A percentile compares a stretch with the other conserved stretches of the same genome.
phyloP scores from a whole-genome alignment of 2,888 invertebrate species.

The Drosophila sordidapex region DNA sequence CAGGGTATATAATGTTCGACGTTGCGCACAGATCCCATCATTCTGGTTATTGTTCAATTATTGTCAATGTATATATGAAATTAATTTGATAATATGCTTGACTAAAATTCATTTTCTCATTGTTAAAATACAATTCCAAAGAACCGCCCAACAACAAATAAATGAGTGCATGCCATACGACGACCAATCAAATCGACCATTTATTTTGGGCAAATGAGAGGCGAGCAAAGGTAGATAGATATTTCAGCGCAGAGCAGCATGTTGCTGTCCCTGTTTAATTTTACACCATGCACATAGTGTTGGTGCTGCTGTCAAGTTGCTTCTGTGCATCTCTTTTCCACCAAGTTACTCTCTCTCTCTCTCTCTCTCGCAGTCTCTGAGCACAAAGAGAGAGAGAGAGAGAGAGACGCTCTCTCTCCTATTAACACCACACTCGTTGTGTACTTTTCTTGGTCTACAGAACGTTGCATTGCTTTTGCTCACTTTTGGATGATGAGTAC shows the following conservation, averaged over 20 bases:
- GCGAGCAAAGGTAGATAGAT: constrained; percentile 23
- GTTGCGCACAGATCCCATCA: neutral
- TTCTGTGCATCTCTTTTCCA: constrained; percentile 17
- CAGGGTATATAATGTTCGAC: neutral
- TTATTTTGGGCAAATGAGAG: constrained; percentile 43
- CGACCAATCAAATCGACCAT: constrained; percentile 36
- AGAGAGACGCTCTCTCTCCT: constrained; percentile 13
- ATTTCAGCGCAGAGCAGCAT: constrained; percentile 16
- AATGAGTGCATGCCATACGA: constrained; percentile 7
- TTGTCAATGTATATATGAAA: neutral
- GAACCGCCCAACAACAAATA: constrained; percentile 35
- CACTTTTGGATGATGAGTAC: constrained; percentile 60
- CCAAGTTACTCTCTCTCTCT: constrained; percentile 8
- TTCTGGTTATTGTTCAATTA: neutral
- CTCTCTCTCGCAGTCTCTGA: constrained; percentile 12
- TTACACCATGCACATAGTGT: constrained; percentile 1
- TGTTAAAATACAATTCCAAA: constrained; percentile 27
- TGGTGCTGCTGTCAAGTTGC: neutral
- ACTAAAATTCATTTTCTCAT: constrained; percentile 18
- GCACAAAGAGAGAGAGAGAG: neutral
- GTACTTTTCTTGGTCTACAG: constrained; percentile 37
- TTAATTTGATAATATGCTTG: constrained; percentile 11
- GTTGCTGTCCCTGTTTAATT: constrained; percentile 32
- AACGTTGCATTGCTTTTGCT: constrained; percentile 37
- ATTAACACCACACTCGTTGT: constrained; percentile 30